A percentile compares a stretch with the other conserved stretches of the same genome.
These are phyloP conservation scores for Melipona beecheii DNA, from an alignment of 2,888 invertebrate species.

Conservation along the genomic window DNA sequence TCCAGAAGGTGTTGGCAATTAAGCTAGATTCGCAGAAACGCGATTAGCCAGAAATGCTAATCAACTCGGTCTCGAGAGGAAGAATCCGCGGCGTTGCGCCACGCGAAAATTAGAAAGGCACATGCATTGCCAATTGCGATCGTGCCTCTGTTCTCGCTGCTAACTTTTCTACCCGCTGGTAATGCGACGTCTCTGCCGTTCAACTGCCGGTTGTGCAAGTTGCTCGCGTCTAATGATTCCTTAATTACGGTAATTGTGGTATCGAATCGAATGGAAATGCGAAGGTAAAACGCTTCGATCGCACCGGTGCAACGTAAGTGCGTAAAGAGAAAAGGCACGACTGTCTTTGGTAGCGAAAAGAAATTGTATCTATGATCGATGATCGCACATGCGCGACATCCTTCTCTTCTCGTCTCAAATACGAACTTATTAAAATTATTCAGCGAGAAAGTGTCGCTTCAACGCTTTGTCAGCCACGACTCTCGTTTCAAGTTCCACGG, in stretches of 20 bases:
- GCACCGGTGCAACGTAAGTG: background rate
- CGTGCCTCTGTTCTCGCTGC: conserved; percentile 60
- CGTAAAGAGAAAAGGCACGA: background rate
- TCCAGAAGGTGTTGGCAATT: conserved; percentile 56
- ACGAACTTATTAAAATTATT: no score
- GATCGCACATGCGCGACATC: no score
- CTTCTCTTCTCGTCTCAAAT: no score
- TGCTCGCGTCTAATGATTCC: conserved; percentile 53
- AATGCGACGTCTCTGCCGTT: background rate
- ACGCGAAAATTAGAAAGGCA: conserved; percentile 74
- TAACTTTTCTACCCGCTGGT: background rate
- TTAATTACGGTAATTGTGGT: conserved; percentile 51
- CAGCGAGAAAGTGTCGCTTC: no score
- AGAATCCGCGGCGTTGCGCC: conserved; percentile 63
- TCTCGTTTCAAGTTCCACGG: no score
- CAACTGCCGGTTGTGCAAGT: conserved; percentile 41
- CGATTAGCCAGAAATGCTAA: conserved; percentile 69
- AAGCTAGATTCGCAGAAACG: conserved; percentile 55
- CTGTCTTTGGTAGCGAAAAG: no score
- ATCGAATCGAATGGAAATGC: conserved; percentile 29
- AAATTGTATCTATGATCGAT: no score
- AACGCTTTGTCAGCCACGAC: no score
- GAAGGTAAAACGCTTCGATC: conserved; percentile 27
- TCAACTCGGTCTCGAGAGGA: conserved; percentile 52
- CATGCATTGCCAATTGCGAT: conserved; percentile 67